phyloP scores from a whole-genome alignment of 2,888 invertebrate species.

The Cyaniris semiargus region DNA sequence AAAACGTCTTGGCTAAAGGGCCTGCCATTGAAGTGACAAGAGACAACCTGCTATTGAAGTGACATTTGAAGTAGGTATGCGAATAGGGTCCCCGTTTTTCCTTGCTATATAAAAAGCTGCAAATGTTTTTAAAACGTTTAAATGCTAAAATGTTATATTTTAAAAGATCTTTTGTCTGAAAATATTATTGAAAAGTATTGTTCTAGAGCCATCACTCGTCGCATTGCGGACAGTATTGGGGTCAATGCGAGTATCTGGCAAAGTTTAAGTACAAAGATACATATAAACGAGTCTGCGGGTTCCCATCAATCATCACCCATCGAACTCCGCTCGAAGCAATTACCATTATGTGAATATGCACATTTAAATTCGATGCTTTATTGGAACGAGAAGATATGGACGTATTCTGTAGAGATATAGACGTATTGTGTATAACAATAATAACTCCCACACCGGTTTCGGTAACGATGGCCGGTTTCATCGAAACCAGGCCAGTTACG shows the following conservation, averaged over 20 bases:
- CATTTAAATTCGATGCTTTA: not conserved
- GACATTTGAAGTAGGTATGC: too few species aligned
- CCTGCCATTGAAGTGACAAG: too few species aligned
- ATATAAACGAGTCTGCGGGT: slow-evolving; percentile 17
- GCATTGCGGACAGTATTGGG: slow-evolving; percentile 14
- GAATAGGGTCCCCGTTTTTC: too few species aligned
- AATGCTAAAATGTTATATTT: not conserved
- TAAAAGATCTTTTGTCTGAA: slow-evolving; percentile 13
- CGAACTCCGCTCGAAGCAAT: not conserved
- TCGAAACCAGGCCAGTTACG: too few species aligned
- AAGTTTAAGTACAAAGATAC: slow-evolving; percentile 21
- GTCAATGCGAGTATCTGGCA: slow-evolving; percentile 21
- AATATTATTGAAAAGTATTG: not conserved
- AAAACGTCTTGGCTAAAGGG: too few species aligned
- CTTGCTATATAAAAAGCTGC: not conserved
- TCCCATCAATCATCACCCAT: slow-evolving; percentile 13
- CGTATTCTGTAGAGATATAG: not conserved
- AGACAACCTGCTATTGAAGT: too few species aligned
- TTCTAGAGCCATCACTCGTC: slow-evolving; percentile 15
- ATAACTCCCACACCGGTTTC: too few species aligned
- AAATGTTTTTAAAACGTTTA: not conserved
- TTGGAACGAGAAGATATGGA: not conserved
- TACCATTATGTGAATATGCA: slow-evolving; percentile 5
- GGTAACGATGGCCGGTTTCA: too few species aligned
- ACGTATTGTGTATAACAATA: not conserved